phyloP scores from a whole-genome alignment of 2,888 invertebrate genomes.

The Seladonia tumulorum region DNA sequence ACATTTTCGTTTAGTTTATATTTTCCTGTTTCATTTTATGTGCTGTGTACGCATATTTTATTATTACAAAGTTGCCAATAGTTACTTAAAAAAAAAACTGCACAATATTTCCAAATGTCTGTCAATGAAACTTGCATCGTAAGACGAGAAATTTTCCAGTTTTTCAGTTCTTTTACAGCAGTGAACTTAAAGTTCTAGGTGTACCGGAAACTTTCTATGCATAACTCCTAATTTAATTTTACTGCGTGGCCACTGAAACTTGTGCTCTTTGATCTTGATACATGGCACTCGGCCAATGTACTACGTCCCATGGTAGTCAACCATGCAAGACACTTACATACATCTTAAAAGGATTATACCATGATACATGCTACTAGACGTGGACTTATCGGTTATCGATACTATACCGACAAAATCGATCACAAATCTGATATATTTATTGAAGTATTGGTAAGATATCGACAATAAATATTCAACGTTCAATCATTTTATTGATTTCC shows the following conservation, averaged over 20 bases:
- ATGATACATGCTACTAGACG: not conserved
- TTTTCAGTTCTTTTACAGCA: no score
- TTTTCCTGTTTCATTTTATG: no score
- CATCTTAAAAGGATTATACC: not conserved
- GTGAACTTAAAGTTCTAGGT: not conserved
- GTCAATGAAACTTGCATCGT: not conserved
- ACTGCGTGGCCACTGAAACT: not conserved
- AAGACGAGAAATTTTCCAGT: not conserved
- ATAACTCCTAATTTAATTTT: not conserved
- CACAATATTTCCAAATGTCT: not conserved
- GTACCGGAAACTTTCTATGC: not conserved
- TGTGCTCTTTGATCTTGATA: conserved; percentile 1
- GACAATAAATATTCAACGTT: no score
- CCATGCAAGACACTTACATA: not conserved
- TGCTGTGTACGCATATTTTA: no score
- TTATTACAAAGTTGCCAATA: no score
- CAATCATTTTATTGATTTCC: no score
- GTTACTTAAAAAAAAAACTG: no score
- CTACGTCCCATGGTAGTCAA: not conserved
- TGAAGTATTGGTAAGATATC: no score
- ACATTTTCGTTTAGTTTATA: no score
- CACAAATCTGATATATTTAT: not conserved
- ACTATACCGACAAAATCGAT: not conserved
- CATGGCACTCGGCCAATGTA: not conserved
- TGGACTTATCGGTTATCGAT: not conserved